Evolutionary conservation across 2,888 invertebrate genomes (phyloP).

Genomic region (Drosophila nr. medialis): DNA sequence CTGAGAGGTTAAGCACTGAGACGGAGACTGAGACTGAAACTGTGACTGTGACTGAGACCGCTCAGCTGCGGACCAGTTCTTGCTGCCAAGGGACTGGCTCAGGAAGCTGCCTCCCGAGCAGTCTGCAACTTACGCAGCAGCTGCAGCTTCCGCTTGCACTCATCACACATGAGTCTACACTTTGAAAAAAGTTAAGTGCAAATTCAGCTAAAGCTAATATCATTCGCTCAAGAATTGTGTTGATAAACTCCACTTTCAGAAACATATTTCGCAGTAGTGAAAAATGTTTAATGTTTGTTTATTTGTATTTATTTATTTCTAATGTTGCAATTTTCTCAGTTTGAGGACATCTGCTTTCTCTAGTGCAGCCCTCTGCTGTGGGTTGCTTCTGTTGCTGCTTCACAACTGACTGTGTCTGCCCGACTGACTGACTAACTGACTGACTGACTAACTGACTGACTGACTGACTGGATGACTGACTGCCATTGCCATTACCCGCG

Average conservation of each 20-base stretch:
- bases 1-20: slow-evolving; percentile 34
- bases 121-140: slow-evolving; percentile 27
- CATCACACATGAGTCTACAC: slow-evolving; percentile 31
- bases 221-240: neutral
- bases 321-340: neutral
- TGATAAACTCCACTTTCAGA: neutral
- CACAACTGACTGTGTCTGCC: slow-evolving; percentile 50
- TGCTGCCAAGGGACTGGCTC: slow-evolving; percentile 36
- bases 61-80: slow-evolving; percentile 14
- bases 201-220: neutral
- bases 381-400: slow-evolving; percentile 13
- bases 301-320: neutral
- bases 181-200: neutral
- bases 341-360: neutral
- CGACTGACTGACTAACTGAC: neutral
- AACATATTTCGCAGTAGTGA: neutral
- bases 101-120: slow-evolving; percentile 28
- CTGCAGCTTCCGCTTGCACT: slow-evolving; percentile 53
- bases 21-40: neutral
- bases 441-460: too few relatives aligned
- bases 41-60: neutral
- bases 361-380: slow-evolving; percentile 17
- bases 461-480: slow-evolving; percentile 36
- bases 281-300: neutral
- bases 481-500: slow-evolving; percentile 72